Evolutionary conservation across 2,113 vertebrate species (phyloP).

Genomic region (Cricetomys ansorgei): DNA sequence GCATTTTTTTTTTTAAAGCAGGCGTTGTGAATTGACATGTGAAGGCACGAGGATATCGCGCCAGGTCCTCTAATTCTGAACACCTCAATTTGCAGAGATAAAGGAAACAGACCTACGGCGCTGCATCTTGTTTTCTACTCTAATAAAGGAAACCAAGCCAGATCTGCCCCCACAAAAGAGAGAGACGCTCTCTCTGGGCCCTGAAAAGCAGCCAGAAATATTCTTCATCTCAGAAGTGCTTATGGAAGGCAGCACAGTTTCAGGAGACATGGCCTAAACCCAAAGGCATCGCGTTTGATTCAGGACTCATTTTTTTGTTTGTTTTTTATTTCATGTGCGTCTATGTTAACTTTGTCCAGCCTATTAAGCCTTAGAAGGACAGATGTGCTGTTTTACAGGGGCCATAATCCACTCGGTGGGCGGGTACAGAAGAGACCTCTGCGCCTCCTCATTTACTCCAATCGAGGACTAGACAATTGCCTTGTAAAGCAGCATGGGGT

Average conservation of each 20-base stretch:
- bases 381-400: conserved; percentile 63
- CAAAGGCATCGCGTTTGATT: conserved; percentile 43
- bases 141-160: conserved; percentile 81
- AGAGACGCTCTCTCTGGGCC: conserved; percentile 61
- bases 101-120: conserved; percentile 68
- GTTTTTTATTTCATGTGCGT: conserved; percentile 51
- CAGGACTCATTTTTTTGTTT: background rate
- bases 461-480: conserved; percentile 20
- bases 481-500: conserved; percentile 66
- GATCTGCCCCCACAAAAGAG: conserved; percentile 58
- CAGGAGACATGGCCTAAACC: background rate
- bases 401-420: conserved; percentile 51
- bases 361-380: conserved; percentile 53
- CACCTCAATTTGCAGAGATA: conserved; percentile 76
- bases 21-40: background rate
- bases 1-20: too few relatives aligned
- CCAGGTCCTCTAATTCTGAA: conserved; percentile 69
- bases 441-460: conserved; percentile 63
- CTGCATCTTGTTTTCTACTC: conserved; percentile 78
- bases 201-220: conserved; percentile 8
- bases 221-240: background rate
- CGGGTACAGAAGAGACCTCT: conserved; percentile 35
- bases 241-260: conserved; percentile 42
- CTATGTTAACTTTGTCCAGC: conserved; percentile 47
- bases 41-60: background rate